Evolutionary conservation across 2,113 vertebrate species (phyloP).

Genomic region (Anoplopoma fimbria): DNA sequence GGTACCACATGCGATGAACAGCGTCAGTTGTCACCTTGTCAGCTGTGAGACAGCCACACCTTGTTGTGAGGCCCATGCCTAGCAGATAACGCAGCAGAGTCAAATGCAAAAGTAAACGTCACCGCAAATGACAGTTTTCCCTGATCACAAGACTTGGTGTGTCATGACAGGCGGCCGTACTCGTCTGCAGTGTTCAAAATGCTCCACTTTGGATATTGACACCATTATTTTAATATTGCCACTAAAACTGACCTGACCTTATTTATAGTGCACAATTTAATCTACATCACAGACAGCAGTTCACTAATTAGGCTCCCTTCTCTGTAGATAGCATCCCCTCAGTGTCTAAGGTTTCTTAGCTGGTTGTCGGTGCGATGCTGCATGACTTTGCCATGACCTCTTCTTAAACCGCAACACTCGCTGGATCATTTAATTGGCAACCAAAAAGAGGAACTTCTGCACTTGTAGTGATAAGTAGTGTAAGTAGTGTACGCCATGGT

Average conservation of each 20-base stretch:
- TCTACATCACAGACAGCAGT: conserved; percentile 27
- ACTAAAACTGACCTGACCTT: conserved; percentile 56
- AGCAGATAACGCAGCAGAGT: conserved; percentile 42
- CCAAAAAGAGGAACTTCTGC: too few relatives aligned
- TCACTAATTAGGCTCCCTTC: neutral
- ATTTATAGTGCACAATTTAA: conserved; percentile 55
- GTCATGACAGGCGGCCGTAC: neutral
- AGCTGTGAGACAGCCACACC: conserved; percentile 43
- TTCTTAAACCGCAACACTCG: too few relatives aligned
- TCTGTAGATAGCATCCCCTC: too few relatives aligned
- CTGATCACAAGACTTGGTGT: neutral
- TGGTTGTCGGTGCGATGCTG: too few relatives aligned
- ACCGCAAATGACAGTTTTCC: neutral
- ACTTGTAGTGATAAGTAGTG: too few relatives aligned
- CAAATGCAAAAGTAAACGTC: conserved; percentile 7
- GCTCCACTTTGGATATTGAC: neutral
- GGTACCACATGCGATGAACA: conserved; percentile 54
- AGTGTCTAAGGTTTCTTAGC: too few relatives aligned
- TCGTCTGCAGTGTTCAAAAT: conserved; percentile 1
- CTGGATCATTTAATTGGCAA: too few relatives aligned
- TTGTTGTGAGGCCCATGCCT: conserved; percentile 18
- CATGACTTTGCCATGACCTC: too few relatives aligned
- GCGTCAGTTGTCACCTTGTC: conserved; percentile 59
- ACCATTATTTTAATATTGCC: conserved; percentile 26
- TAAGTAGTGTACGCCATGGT: neutral